phyloP scores from a whole-genome alignment of 92 coral and sea anemone species.

The Porites lobata region DNA sequence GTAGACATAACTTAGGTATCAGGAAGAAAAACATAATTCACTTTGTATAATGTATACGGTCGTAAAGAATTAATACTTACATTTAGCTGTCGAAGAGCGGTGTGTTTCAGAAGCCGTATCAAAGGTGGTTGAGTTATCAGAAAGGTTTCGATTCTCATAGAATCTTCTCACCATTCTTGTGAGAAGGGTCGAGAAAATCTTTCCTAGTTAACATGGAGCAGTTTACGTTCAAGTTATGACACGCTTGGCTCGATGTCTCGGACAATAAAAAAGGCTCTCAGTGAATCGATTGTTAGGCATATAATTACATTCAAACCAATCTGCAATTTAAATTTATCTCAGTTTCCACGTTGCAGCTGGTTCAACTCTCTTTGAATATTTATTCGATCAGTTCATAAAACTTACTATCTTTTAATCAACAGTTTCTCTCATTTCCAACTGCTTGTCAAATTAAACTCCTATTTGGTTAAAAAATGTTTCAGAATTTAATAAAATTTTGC shows the following conservation, averaged over 20 bases:
- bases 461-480: not conserved
- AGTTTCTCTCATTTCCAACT: not conserved
- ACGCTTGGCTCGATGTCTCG: not conserved
- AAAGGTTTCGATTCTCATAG: not conserved
- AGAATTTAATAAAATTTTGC: not conserved
- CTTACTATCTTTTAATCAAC: not conserved
- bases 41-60: not conserved
- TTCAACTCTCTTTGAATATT: not conserved
- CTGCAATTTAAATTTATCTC: conserved; percentile 62
- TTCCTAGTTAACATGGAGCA: not conserved
- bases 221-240: conserved; percentile 29
- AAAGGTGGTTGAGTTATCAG: conserved; percentile 1
- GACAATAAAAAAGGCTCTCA: conserved; percentile 16
- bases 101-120: conserved; percentile 18
- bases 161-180: conserved; percentile 43
- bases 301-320: conserved; percentile 35
- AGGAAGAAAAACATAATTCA: not conserved
- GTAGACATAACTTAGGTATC: not conserved
- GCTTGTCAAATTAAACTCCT: not conserved
- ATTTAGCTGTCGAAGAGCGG: not conserved
- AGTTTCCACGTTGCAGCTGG: conserved; percentile 52
- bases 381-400: not conserved
- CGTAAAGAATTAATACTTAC: conserved; percentile 32
- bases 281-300: conserved; percentile 6
- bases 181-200: not conserved